Conservation (phyloP, 1,140 invertebrate genomes). For the Tetramorium simillimum region DNA sequence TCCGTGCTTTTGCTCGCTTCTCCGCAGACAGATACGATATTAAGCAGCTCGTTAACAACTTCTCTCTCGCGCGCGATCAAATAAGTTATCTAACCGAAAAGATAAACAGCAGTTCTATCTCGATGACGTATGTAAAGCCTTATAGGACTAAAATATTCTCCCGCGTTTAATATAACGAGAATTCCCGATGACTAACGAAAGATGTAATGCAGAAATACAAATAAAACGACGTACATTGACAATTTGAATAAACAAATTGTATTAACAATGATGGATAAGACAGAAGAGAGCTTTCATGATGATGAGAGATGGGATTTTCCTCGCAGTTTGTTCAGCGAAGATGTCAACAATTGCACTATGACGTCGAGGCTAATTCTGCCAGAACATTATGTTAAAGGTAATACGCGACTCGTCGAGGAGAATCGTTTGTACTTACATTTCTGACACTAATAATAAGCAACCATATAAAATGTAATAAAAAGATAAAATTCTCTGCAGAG, state of each 20-base stretch:
- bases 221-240: not conserved
- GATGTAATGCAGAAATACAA: not conserved
- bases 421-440: not conserved
- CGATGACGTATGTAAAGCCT: not conserved
- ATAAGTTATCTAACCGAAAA: conserved; percentile 29
- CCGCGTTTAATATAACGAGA: not conserved
- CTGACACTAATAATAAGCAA: not conserved
- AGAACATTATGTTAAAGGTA: conserved; percentile 91
- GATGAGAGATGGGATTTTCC: not conserved
- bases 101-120: conserved; percentile 16
- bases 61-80: not conserved
- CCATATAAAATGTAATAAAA: not conserved
- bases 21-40: not conserved
- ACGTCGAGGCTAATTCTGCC: conserved; percentile 89
- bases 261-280: not conserved
- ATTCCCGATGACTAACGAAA: not conserved
- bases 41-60: not conserved
- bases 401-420: conserved; percentile 27
- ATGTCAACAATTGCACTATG: conserved; percentile 87
- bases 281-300: not conserved
- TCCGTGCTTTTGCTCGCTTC: not conserved
- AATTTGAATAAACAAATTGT: not conserved
- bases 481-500: conserved; percentile 84
- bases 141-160: not conserved
- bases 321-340: conserved; percentile 84